Percentiles rank a stretch among this genome's conserved stretches.
Conservation (phyloP, 2,888 invertebrate genomes). For the Rhamnusium bicolor region DNA sequence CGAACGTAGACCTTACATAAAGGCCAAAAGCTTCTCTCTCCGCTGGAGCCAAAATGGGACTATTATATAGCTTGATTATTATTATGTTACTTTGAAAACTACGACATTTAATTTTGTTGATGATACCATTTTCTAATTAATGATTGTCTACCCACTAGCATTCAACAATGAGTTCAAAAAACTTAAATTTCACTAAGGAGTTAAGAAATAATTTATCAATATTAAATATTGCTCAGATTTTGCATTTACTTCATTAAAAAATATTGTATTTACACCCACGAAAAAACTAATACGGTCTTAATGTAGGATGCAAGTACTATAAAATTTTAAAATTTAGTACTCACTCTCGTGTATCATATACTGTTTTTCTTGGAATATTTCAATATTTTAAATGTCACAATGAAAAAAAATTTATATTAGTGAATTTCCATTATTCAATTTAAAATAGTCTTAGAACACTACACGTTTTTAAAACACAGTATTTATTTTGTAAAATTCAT, state of each 20-base stretch:
- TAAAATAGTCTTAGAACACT: too few species aligned
- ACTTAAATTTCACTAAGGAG: constrained; percentile 6
- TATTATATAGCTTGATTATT: too few species aligned
- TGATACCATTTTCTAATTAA: background rate
- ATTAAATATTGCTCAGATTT: background rate
- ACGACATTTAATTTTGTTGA: too few species aligned
- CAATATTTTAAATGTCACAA: too few species aligned
- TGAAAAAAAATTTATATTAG: too few species aligned
- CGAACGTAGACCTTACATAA: too few species aligned
- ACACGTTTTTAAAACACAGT: too few species aligned
- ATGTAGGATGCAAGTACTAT: background rate
- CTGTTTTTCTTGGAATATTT: background rate
- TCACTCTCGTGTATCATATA: background rate
- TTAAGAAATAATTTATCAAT: constrained; percentile 8
- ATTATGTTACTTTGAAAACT: too few species aligned
- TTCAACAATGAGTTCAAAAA: background rate
- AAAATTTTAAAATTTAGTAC: background rate
- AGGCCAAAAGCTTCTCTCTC: too few species aligned
- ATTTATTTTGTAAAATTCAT: too few species aligned
- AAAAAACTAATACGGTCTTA: background rate
- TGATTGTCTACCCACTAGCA: background rate
- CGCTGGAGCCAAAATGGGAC: too few species aligned
- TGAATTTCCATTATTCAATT: too few species aligned
- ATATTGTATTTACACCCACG: constrained; percentile 14
- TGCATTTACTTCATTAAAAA: constrained; percentile 14